A percentile compares a stretch with the other conserved stretches of the same genome.
Evolutionary conservation across 2,888 invertebrate species (phyloP).

Genomic region (Synanthedon vespiformis): DNA sequence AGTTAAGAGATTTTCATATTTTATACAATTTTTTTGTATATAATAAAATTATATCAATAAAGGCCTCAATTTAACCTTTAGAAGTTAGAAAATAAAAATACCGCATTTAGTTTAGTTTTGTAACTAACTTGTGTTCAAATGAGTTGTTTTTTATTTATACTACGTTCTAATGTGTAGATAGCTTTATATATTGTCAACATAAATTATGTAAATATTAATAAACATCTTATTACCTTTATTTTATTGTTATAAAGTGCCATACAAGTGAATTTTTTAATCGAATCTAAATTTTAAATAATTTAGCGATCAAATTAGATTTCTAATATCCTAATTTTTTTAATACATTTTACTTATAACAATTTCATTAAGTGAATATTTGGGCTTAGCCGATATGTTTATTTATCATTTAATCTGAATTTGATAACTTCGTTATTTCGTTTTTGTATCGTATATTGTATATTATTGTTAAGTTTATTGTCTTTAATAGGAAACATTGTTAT

Average conservation of each 20-base stretch:
- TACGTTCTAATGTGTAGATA: too few species aligned
- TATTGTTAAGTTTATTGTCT: constrained; percentile 54
- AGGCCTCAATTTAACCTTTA: too few species aligned
- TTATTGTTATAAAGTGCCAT: constrained; percentile 11
- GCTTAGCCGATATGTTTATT: background rate
- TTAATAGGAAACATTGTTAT: constrained; percentile 44
- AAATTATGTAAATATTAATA: constrained; percentile 29
- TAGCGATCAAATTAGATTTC: constrained; percentile 17
- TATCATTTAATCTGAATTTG: background rate
- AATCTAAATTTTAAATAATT: constrained; percentile 11
- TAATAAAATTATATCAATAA: too few species aligned
- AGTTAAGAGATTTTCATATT: too few species aligned
- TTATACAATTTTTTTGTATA: too few species aligned
- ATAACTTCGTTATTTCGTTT: constrained; percentile 48
- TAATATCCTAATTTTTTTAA: constrained; percentile 12
- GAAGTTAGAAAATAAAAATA: too few species aligned
- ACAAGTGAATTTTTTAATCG: constrained; percentile 4
- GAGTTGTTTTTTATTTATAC: too few species aligned
- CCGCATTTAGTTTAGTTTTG: too few species aligned
- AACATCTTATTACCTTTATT: constrained; percentile 10
- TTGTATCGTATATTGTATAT: constrained; percentile 48
- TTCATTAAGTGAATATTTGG: background rate
- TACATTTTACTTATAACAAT: constrained; percentile 2
- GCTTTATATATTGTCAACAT: too few species aligned
- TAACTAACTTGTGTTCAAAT: too few species aligned